These are phyloP conservation scores for Diplodus puntazzo DNA, from an alignment of 2,797 vertebrate genomes.

Conservation along the genomic window DNA sequence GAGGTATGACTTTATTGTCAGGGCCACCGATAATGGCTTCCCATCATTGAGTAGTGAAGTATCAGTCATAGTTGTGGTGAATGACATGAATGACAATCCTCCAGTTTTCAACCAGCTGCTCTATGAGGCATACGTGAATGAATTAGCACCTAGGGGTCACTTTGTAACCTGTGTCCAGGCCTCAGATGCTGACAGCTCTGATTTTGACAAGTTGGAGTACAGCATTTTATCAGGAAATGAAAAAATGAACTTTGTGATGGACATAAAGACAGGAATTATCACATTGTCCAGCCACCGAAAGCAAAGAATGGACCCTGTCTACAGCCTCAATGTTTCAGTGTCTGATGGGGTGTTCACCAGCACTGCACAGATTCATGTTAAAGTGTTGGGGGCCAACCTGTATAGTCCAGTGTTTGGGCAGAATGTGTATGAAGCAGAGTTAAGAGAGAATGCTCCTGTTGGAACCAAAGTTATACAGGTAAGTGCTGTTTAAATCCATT, in stretches of 20 bases:
- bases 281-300: constrained; percentile 91
- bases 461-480: constrained; percentile 92
- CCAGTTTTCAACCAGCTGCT: constrained; percentile 96
- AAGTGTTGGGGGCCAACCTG: constrained; percentile 92
- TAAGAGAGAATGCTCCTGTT: constrained; percentile 91
- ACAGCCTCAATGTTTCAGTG: constrained; percentile 95
- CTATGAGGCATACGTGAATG: constrained; percentile 95
- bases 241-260: constrained; percentile 92
- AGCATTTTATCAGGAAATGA: constrained; percentile 97
- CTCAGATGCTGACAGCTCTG: constrained; percentile 94
- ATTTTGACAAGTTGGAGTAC: constrained; percentile 93
- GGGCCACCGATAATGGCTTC: constrained; percentile 95
- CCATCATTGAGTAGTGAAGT: constrained; percentile 93
- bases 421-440: constrained; percentile 91
- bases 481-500: constrained; percentile 65
- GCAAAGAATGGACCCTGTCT: constrained; percentile 92
- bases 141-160: constrained; percentile 94
- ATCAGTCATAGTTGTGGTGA: constrained; percentile 90
- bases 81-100: constrained; percentile 96
- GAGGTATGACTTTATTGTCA: constrained; percentile 90
- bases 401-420: constrained; percentile 93
- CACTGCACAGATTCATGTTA: constrained; percentile 95
- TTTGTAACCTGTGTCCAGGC: constrained; percentile 97
- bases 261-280: constrained; percentile 91
- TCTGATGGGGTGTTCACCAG: constrained; percentile 97